These are phyloP conservation scores for Drosophila kurseongensis DNA, from an alignment of 1,140 invertebrate species.

Conservation along the genomic window DNA sequence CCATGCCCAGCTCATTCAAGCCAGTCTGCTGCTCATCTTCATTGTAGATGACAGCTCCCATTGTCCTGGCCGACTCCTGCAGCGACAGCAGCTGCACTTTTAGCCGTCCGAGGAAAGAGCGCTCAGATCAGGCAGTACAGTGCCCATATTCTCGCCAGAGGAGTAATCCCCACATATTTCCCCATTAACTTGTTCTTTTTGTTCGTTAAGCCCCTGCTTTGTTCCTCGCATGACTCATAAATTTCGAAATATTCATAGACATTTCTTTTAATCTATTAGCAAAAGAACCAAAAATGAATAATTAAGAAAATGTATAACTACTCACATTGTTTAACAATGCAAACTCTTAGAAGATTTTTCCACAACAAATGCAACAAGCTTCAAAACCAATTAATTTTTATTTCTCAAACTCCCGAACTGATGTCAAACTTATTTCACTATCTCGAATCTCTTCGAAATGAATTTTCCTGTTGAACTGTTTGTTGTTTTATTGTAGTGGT, in stretches of 20 bases:
- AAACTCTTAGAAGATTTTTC: too few species aligned
- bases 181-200: constrained; percentile 28
- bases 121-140: constrained; percentile 25
- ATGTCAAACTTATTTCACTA: neutral
- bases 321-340: neutral
- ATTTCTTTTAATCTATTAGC: constrained; percentile 15
- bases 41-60: constrained; percentile 52
- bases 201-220: constrained; percentile 23
- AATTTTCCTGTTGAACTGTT: constrained; percentile 13
- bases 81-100: constrained; percentile 40
- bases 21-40: constrained; percentile 47
- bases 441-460: neutral
- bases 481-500: constrained; percentile 20
- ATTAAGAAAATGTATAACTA: constrained; percentile 4
- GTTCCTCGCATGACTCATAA: constrained; percentile 13
- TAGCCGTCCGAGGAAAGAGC: constrained; percentile 16
- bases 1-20: constrained; percentile 35
- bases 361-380: too few species aligned
- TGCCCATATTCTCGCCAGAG: neutral
- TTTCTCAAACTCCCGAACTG: neutral
- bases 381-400: too few species aligned
- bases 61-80: constrained; percentile 46
- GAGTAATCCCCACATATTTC: constrained; percentile 18
- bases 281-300: constrained; percentile 1
- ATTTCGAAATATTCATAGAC: constrained; percentile 15